Conservation (phyloP, 2,797 vertebrate genomes). For the Scyliorhinus canicula region DNA sequence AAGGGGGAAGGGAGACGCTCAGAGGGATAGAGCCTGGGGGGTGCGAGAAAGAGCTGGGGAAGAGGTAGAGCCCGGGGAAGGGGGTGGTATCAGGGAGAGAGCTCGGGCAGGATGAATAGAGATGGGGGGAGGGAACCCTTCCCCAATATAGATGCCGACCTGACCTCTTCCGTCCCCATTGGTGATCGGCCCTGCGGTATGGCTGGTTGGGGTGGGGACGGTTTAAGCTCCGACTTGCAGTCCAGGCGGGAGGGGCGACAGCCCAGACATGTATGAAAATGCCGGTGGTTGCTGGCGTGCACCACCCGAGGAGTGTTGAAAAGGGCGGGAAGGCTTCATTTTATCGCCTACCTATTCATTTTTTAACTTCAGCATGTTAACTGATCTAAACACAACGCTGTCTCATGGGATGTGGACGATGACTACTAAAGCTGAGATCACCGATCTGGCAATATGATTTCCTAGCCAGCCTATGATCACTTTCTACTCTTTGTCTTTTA, state of each 20-base stretch:
- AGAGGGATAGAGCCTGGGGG: too few species aligned
- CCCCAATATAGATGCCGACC: too few species aligned
- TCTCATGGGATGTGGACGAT: not conserved
- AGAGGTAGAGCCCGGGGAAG: too few species aligned
- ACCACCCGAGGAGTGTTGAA: not conserved
- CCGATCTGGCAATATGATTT: not conserved
- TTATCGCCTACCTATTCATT: not conserved
- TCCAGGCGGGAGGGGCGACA: too few species aligned
- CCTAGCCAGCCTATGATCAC: not conserved
- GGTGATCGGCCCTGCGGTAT: too few species aligned
- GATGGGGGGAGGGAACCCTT: not conserved
- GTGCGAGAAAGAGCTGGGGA: too few species aligned
- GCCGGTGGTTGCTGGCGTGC: not conserved
- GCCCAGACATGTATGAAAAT: constrained; percentile 36
- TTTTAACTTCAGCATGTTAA: not conserved
- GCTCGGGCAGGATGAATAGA: too few species aligned
- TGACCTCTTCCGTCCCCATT: too few species aligned
- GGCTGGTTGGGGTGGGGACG: too few species aligned
- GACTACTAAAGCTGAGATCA: not conserved
- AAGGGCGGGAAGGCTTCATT: not conserved
- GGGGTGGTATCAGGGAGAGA: too few species aligned
- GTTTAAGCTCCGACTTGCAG: too few species aligned
- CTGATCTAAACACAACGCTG: not conserved
- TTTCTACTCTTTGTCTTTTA: not conserved
- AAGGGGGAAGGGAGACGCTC: too few species aligned